These are phyloP conservation scores for Chromis chromis DNA, from an alignment of 2,797 vertebrate species.

Conservation along the genomic window DNA sequence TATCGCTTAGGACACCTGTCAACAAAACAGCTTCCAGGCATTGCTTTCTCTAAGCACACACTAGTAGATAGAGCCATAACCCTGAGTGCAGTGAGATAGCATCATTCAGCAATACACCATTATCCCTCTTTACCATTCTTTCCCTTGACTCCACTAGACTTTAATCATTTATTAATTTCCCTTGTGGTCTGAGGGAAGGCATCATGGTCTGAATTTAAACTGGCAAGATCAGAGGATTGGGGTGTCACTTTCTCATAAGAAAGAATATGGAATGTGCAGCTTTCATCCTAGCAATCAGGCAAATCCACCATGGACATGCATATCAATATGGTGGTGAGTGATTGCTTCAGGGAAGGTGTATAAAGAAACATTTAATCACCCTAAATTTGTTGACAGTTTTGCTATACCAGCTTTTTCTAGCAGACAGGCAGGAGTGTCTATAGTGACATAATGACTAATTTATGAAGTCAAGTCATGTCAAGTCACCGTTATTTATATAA, in stretches of 20 bases:
- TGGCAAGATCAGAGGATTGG: constrained; percentile 78
- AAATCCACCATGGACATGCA: constrained; percentile 69
- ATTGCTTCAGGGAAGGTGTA: constrained; percentile 50
- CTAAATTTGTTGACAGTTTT: constrained; percentile 42
- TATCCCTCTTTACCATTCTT: constrained; percentile 78
- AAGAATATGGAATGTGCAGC: constrained; percentile 76
- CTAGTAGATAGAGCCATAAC: constrained; percentile 71
- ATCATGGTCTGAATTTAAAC: constrained; percentile 81
- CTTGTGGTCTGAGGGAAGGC: constrained; percentile 76
- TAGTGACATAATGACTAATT: not conserved
- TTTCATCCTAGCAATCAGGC: constrained; percentile 74
- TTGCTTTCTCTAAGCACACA: constrained; percentile 39
- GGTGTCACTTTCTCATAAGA: constrained; percentile 79
- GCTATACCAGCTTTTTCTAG: not conserved
- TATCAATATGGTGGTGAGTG: constrained; percentile 63
- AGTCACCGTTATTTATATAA: too few relatives aligned
- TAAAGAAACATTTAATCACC: constrained; percentile 39
- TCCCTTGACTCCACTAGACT: constrained; percentile 77
- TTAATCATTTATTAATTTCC: constrained; percentile 87
- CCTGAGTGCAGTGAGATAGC: constrained; percentile 62
- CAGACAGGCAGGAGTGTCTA: not conserved
- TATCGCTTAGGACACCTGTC: constrained; percentile 65
- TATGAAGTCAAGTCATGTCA: not conserved
- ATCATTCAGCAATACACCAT: constrained; percentile 75
- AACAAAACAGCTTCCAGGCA: constrained; percentile 59